A percentile compares a stretch with the other conserved stretches of the same genome.
phyloP scores from a whole-genome alignment of 2,888 invertebrate species.

The Conops quadrifasciatus region DNA sequence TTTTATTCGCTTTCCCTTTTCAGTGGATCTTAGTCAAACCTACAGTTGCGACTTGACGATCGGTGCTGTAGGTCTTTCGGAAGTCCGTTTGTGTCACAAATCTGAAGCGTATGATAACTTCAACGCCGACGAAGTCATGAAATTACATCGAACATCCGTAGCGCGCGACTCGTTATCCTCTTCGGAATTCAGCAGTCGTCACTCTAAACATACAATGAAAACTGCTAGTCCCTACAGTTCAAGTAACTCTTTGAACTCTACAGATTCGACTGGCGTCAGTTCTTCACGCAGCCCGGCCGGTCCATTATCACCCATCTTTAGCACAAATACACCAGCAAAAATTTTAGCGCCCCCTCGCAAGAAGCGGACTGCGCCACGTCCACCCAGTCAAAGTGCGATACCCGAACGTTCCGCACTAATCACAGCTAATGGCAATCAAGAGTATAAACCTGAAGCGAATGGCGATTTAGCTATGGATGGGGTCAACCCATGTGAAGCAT shows the following conservation, averaged over 20 bases:
- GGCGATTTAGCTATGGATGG: not conserved
- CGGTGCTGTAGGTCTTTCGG: constrained; percentile 65
- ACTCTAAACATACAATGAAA: constrained; percentile 62
- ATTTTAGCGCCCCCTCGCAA: constrained; percentile 61
- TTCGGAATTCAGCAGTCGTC: constrained; percentile 63
- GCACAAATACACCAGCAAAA: constrained; percentile 41
- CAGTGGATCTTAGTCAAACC: constrained; percentile 64
- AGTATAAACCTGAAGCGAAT: not conserved
- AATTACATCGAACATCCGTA: constrained; percentile 58
- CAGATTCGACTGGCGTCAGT: constrained; percentile 64
- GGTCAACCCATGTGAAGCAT: not conserved
- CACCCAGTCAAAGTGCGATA: constrained; percentile 62
- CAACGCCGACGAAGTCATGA: constrained; percentile 61
- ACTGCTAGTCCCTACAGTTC: constrained; percentile 65
- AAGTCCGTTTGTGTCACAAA: constrained; percentile 64
- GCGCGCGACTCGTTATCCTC: constrained; percentile 63
- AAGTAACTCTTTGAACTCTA: constrained; percentile 64
- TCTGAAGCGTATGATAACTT: constrained; percentile 62
- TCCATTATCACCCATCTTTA: constrained; percentile 33
- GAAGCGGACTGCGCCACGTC: constrained; percentile 62
- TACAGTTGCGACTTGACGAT: constrained; percentile 64
- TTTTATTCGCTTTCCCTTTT: constrained; percentile 26
- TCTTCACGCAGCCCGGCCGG: constrained; percentile 55
- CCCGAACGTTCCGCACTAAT: constrained; percentile 56
- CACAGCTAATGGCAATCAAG: constrained; percentile 40